Percentiles rank a stretch among this genome's conserved stretches.
Evolutionary conservation across 2,797 vertebrate species (phyloP).

Genomic region (Odontamblyopus rebecca): DNA sequence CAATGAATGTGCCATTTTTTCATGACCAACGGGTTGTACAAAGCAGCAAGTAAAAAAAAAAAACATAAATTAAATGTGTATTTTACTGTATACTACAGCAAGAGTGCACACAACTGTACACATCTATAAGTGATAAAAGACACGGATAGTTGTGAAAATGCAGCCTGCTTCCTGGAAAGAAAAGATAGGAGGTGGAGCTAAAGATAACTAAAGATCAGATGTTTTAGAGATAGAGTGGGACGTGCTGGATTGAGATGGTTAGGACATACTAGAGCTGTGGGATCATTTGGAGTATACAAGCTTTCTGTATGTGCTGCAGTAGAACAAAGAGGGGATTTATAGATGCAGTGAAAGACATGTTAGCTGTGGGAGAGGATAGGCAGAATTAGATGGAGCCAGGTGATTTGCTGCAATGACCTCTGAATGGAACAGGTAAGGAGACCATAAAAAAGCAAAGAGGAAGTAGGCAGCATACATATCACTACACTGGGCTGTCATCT

Average conservation of each 20-base stretch:
- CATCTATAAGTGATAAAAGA: background rate
- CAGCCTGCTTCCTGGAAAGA: background rate
- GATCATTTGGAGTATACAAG: background rate
- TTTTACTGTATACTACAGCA: background rate
- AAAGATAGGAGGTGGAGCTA: background rate
- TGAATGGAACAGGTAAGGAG: background rate
- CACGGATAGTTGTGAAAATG: background rate
- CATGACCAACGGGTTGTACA: no score
- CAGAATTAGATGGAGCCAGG: background rate
- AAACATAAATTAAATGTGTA: no score
- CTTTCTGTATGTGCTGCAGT: background rate
- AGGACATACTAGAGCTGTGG: no score
- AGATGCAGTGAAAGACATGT: slow-evolving; percentile 7
- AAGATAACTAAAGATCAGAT: background rate
- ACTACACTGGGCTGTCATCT: slow-evolving; percentile 22
- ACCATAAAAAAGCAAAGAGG: background rate
- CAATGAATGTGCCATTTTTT: background rate
- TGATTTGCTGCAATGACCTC: slow-evolving; percentile 4
- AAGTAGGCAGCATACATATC: slow-evolving; percentile 2
- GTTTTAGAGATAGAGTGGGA: background rate
- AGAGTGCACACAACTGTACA: background rate
- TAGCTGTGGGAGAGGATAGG: background rate
- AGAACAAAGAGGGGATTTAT: background rate
- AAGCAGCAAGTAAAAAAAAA: no score
- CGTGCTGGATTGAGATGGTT: background rate